Conservation (phyloP, 2,113 vertebrate species). For the Zosterops borbonicus region DNA sequence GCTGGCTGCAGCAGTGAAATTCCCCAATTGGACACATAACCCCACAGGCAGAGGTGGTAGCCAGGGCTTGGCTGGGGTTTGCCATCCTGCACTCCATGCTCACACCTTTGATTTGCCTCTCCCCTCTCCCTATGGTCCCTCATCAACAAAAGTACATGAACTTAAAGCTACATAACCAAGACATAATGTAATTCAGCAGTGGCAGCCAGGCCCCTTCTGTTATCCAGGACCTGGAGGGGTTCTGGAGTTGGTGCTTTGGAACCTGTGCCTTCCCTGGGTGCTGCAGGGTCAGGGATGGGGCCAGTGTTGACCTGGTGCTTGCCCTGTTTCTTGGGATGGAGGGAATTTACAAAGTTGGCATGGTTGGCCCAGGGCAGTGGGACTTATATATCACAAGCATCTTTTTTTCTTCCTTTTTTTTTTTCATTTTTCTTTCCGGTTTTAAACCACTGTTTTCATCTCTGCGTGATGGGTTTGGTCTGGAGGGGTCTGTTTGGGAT, state of each 20-base stretch:
- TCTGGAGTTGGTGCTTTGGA: background rate
- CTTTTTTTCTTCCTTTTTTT: background rate
- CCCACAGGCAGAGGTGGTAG: background rate
- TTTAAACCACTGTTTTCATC: background rate
- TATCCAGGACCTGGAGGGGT: background rate
- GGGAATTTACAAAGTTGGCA: accelerated
- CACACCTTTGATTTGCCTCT: background rate
- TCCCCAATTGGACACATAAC: accelerated
- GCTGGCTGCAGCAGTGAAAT: background rate
- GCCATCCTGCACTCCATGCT: accelerated
- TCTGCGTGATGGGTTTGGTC: background rate
- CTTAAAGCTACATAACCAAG: background rate
- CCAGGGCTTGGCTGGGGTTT: background rate
- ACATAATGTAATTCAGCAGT: background rate
- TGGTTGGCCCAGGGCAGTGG: background rate
- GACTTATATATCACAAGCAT: background rate
- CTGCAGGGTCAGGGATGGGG: background rate
- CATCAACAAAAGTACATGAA: background rate
- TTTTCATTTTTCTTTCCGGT: background rate
- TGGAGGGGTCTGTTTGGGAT: background rate
- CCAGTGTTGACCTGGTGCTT: accelerated
- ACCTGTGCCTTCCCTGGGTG: background rate
- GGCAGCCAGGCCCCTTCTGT: accelerated
- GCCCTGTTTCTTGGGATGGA: background rate
- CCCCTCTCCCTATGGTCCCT: background rate